phyloP scores from a whole-genome alignment of 92 coral and sea anemone genomes.

The Bergia puertoricense region DNA sequence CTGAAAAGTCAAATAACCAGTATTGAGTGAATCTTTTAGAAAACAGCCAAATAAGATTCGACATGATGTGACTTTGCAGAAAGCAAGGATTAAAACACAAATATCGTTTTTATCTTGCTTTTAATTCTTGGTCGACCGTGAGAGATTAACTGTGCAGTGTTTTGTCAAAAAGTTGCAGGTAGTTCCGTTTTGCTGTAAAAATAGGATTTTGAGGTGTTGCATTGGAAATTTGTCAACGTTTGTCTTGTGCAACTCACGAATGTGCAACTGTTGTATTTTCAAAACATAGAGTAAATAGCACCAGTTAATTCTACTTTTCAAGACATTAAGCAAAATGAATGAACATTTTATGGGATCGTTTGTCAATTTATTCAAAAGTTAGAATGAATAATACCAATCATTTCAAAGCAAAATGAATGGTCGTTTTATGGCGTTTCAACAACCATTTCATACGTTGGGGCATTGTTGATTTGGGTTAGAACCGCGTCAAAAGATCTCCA shows the following conservation, averaged over 20 bases:
- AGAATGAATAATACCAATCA: not conserved
- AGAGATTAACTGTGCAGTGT: too few species aligned
- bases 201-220: not conserved
- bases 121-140: too few species aligned
- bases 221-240: too few species aligned
- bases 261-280: too few species aligned
- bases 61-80: not conserved
- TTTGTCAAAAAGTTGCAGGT: too few species aligned
- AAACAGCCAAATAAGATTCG: not conserved
- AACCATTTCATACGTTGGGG: too few species aligned
- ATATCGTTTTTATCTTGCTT: too few species aligned
- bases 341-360: not conserved
- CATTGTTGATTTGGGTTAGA: too few species aligned
- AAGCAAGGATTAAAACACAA: not conserved
- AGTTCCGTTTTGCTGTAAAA: too few species aligned
- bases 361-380: not conserved
- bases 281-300: not conserved
- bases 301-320: not conserved
- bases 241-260: too few species aligned
- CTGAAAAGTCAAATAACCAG: constrained; percentile 27
- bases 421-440: not conserved
- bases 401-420: not conserved
- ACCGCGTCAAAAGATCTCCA: too few species aligned
- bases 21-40: too few species aligned
- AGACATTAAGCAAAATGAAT: not conserved